Conservation (phyloP, 2,797 vertebrate species). For the Knipowitschia caucasica region DNA sequence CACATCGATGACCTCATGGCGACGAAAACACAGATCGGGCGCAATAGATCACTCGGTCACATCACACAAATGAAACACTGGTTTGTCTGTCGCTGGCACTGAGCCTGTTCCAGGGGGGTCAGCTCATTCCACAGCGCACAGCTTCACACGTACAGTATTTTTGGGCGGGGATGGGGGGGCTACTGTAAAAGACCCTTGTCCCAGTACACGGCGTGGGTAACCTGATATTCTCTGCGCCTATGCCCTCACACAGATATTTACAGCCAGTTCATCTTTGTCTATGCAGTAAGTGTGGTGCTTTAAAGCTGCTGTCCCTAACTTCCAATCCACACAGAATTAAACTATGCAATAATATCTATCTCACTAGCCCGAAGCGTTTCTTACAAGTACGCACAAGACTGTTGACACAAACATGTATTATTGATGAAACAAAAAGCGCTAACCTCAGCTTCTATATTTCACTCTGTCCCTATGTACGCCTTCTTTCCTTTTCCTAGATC, state of each 20-base stretch:
- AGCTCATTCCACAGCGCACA: constrained; percentile 10
- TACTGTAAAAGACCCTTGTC: constrained; percentile 20
- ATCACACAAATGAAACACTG: not conserved
- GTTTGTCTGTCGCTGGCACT: constrained; percentile 8
- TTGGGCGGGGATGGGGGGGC: constrained; percentile 4
- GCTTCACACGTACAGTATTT: constrained; percentile 4
- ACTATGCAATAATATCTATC: no score
- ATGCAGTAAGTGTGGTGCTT: not conserved
- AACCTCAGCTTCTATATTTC: constrained; percentile 9
- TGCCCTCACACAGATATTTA: constrained; percentile 12
- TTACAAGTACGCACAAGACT: no score
- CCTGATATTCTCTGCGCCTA: constrained; percentile 29
- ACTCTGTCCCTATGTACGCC: constrained; percentile 2
- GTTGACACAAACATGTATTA: no score
- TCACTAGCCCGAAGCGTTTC: no score
- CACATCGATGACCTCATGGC: constrained; percentile 13
- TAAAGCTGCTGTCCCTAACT: no score
- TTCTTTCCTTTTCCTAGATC: constrained; percentile 43
- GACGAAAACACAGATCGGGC: constrained; percentile 26
- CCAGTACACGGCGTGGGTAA: constrained; percentile 48
- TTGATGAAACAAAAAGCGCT: no score
- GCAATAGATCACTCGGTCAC: constrained; percentile 18
- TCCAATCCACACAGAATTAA: no score
- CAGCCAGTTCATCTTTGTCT: not conserved
- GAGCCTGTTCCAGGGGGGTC: constrained; percentile 6